These are phyloP conservation scores for Drosophila robusta DNA, from an alignment of 2,888 invertebrate species.

Conservation along the genomic window DNA sequence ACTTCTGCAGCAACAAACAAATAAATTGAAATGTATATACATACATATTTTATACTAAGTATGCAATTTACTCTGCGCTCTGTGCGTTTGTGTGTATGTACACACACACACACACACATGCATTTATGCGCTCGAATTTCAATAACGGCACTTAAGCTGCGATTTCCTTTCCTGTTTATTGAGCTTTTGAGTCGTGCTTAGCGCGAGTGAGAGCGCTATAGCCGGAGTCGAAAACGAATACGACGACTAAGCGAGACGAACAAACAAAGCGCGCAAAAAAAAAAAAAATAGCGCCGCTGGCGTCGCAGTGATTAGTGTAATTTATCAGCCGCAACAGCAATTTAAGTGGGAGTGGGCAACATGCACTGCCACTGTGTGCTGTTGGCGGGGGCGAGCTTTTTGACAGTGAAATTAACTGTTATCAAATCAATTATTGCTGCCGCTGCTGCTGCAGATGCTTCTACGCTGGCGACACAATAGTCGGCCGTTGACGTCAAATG, in stretches of 20 bases:
- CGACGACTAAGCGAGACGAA: slow-evolving; percentile 14
- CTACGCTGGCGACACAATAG: slow-evolving; percentile 33
- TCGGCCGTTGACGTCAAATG: slow-evolving; percentile 38
- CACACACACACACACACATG: background rate
- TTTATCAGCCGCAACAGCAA: slow-evolving; percentile 70
- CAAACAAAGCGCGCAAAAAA: slow-evolving; percentile 14
- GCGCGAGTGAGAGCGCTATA: slow-evolving; percentile 22
- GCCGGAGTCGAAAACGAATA: slow-evolving; percentile 7
- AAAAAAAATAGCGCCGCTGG: slow-evolving; percentile 3
- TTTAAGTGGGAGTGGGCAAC: slow-evolving; percentile 52
- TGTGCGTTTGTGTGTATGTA: too few relatives aligned
- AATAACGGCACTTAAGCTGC: slow-evolving; percentile 55
- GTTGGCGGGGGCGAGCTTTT: slow-evolving; percentile 38
- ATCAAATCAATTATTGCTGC: slow-evolving; percentile 69
- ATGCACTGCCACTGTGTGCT: background rate
- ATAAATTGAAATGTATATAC: slow-evolving; percentile 19
- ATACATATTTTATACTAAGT: background rate
- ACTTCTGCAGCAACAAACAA: slow-evolving; percentile 36
- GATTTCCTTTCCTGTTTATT: slow-evolving; percentile 47
- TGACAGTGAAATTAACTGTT: slow-evolving; percentile 68
- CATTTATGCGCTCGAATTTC: slow-evolving; percentile 41
- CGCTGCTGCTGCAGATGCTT: slow-evolving; percentile 11
- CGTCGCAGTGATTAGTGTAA: slow-evolving; percentile 60
- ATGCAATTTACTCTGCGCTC: background rate
- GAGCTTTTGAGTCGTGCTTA: slow-evolving; percentile 46